phyloP scores from a whole-genome alignment of 2,113 vertebrate genomes.

The Phaetusa simplex region DNA sequence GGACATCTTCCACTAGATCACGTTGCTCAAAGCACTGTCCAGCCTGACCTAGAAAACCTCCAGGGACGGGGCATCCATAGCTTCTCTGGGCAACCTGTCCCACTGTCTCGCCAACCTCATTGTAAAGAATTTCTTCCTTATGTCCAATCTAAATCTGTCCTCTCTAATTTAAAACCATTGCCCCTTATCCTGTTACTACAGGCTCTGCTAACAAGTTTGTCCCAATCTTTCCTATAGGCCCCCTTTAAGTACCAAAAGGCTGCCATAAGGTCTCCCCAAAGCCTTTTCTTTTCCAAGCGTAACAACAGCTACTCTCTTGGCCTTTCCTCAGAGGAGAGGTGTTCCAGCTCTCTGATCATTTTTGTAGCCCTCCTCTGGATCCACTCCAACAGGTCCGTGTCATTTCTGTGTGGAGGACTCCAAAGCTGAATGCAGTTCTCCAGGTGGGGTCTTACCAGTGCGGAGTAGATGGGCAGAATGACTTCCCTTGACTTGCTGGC shows the following conservation, averaged over 20 bases:
- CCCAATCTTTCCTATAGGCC: neutral
- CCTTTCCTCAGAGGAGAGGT: neutral
- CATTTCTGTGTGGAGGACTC: neutral
- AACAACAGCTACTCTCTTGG: neutral
- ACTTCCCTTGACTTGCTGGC: neutral
- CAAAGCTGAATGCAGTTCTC: neutral
- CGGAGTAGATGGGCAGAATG: neutral
- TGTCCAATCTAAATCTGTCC: fast-evolving
- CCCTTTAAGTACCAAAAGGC: neutral
- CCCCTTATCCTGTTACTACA: neutral
- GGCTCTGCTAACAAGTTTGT: neutral
- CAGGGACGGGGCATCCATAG: neutral
- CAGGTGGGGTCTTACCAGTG: neutral
- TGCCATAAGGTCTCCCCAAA: neutral
- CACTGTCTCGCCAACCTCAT: neutral
- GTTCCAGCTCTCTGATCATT: neutral
- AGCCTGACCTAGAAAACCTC: fast-evolving
- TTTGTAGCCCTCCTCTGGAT: neutral
- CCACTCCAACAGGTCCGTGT: fast-evolving
- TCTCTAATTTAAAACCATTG: neutral
- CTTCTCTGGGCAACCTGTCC: neutral
- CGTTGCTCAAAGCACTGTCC: neutral
- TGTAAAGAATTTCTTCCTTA: neutral
- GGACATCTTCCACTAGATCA: neutral
- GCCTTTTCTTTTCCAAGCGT: neutral